A percentile compares a stretch with the other conserved stretches of the same genome.
phyloP scores from a whole-genome alignment of 92 coral and sea anemone genomes.

The Bergia sp. region DNA sequence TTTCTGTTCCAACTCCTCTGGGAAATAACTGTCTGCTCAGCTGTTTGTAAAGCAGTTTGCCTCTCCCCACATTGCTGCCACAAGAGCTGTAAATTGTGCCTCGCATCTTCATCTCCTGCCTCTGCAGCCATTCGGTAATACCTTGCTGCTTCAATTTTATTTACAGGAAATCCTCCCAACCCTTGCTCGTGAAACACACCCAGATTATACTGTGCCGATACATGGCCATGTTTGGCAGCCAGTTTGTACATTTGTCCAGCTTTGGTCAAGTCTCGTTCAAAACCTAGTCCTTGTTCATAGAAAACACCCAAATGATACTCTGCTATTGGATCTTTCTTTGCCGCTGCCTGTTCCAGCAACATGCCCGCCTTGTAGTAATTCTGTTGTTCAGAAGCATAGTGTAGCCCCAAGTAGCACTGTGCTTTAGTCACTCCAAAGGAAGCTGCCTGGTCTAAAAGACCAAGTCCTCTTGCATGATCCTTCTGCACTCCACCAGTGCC shows the following conservation, averaged over 20 bases:
- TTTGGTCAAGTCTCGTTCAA: constrained; percentile 69
- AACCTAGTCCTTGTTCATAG: constrained; percentile 89
- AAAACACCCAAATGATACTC: constrained; percentile 92
- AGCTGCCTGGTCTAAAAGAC: constrained; percentile 70
- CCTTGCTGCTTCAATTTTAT: constrained; percentile 83
- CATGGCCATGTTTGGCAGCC: constrained; percentile 92
- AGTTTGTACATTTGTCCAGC: constrained; percentile 81
- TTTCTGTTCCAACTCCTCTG: constrained; percentile 34
- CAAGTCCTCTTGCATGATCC: constrained; percentile 59
- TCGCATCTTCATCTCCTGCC: constrained; percentile 93
- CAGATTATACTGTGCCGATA: constrained; percentile 87
- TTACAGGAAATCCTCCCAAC: constrained; percentile 79
- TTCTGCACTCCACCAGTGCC: constrained; percentile 74
- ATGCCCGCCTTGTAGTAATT: constrained; percentile 76
- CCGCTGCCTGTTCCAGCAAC: constrained; percentile 86
- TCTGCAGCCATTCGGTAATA: constrained; percentile 95
- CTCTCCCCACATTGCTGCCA: constrained; percentile 50
- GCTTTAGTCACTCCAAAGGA: constrained; percentile 77
- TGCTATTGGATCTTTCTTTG: constrained; percentile 80
- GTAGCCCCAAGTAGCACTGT: constrained; percentile 86
- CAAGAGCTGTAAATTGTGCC: constrained; percentile 68
- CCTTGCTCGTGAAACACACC: constrained; percentile 97
- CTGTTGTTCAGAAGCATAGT: constrained; percentile 80
- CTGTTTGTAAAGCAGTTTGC: constrained; percentile 20
- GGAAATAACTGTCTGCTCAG: constrained; percentile 4